Conservation (phyloP, 2,113 vertebrate genomes). For the Ammodytes dubius region DNA sequence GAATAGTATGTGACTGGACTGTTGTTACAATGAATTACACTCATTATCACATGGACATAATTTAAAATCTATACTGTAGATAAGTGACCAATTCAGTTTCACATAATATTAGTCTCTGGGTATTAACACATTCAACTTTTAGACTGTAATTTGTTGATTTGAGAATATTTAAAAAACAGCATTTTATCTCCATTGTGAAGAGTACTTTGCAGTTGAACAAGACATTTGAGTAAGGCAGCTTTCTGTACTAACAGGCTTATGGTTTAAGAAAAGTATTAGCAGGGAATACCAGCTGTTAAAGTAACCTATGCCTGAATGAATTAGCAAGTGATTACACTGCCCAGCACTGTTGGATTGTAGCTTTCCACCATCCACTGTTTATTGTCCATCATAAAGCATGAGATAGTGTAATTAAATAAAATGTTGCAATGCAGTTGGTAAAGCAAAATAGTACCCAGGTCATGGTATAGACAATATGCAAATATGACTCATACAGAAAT, state of each 20-base stretch:
- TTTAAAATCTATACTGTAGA: accelerated
- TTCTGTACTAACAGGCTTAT: conserved; percentile 24
- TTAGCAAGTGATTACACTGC: not conserved
- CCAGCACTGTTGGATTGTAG: not conserved
- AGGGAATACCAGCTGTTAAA: conserved; percentile 43
- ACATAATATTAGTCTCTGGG: not conserved
- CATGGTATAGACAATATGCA: not conserved
- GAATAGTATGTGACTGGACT: not conserved
- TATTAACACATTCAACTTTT: not conserved
- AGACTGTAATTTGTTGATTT: not conserved
- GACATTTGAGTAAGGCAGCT: not conserved
- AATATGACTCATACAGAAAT: not conserved
- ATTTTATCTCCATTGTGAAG: not conserved
- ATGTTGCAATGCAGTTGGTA: not conserved
- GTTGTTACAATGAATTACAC: not conserved
- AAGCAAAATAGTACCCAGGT: not conserved
- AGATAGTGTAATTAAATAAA: not conserved
- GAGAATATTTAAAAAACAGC: not conserved
- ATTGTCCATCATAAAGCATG: not conserved
- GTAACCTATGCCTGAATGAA: not conserved
- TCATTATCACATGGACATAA: not conserved
- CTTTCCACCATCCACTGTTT: not conserved
- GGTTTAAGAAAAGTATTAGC: conserved; percentile 55
- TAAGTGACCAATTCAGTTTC: not conserved
- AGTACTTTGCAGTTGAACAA: conserved; percentile 8